phyloP scores from a whole-genome alignment of 2,888 invertebrate genomes.

The Cancer borealis region DNA sequence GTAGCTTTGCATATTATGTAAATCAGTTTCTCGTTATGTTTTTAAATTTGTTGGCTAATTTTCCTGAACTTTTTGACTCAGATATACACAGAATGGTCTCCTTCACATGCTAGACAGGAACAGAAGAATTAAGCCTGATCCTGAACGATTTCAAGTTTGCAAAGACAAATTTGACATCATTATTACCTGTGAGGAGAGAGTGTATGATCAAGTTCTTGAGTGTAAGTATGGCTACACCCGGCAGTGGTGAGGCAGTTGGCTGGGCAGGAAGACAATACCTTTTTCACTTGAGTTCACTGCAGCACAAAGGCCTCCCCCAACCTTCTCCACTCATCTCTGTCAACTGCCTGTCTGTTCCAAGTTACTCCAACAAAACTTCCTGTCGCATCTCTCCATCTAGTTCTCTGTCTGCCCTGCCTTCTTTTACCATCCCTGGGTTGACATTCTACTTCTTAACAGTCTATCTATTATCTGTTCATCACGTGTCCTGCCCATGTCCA shows the following conservation, averaged over 20 bases:
- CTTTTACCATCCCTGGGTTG: no score
- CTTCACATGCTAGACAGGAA: conserved; percentile 99
- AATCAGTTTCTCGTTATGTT: neutral
- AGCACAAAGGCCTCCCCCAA: no score
- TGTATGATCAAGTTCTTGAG: conserved; percentile 98
- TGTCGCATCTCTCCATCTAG: no score
- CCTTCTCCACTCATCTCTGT: no score
- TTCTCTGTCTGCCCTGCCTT: no score
- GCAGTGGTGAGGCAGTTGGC: neutral
- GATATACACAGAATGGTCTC: conserved; percentile 97
- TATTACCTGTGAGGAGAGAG: conserved; percentile 98
- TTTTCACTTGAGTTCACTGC: no score
- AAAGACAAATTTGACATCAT: conserved; percentile 96
- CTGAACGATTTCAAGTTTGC: conserved; percentile 95
- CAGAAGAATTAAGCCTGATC: conserved; percentile 93
- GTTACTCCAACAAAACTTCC: no score
- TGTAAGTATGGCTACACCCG: conserved; percentile 82
- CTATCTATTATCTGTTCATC: no score
- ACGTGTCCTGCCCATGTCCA: no score
- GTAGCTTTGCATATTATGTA: neutral
- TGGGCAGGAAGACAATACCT: neutral
- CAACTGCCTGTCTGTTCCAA: no score
- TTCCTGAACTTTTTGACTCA: conserved; percentile 51
- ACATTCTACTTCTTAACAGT: no score
- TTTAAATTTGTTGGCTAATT: neutral